Evolutionary conservation across 2,888 invertebrate genomes (phyloP), one percentile per base, ranked within the genome.

Genomic region (Metallyticus violacea): DNA sequence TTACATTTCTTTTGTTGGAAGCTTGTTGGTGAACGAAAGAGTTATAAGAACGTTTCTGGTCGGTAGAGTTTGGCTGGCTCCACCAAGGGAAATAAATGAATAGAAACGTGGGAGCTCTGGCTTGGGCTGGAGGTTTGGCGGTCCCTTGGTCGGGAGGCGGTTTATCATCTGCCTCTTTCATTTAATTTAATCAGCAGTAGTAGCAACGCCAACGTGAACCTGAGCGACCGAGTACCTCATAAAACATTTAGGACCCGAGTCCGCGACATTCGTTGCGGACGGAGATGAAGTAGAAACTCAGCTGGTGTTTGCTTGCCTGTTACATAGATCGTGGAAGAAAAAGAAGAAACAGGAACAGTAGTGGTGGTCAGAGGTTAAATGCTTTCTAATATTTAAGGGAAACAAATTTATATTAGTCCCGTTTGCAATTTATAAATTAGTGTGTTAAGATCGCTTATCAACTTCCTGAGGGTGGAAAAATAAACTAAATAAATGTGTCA

Each of bases 101-200:
- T 81, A 30, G 81, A 30, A 25, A 40, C 25, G 22, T 25, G 22
- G 28, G 28, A 29, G 81, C 15, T 81, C 29, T n/a, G 22, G 25
- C 25, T 3, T 7, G 77, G n/a, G n/a, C n/a, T n/a, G n/a, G n/a
- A n/a, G n/a, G n/a, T n/a, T n/a, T n/a, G n/a, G n/a, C n/a, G n/a
- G n/a, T n/a, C n/a, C n/a, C n/a, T n/a, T 4, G 78, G 78, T 26
- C 25, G 26, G 26, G 9, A 78, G 78, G 78, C 78, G 78, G 7
- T 81, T 25, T 9, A 81, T 81, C 81, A 81, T 81, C 81, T 7
- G n/a, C 81, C 30, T 81, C 81, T 81, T 81, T 81, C 81, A 81
- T 81, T 81, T 81, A 81, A 81, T 81, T 81, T 81, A 81, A 81
- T 81, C 81, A 81, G 81, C 81, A 81, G 28, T 29, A 80, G 81